These are phyloP conservation scores for Hipparchia semele DNA, from an alignment of 2,888 invertebrate genomes.

Conservation along the genomic window DNA sequence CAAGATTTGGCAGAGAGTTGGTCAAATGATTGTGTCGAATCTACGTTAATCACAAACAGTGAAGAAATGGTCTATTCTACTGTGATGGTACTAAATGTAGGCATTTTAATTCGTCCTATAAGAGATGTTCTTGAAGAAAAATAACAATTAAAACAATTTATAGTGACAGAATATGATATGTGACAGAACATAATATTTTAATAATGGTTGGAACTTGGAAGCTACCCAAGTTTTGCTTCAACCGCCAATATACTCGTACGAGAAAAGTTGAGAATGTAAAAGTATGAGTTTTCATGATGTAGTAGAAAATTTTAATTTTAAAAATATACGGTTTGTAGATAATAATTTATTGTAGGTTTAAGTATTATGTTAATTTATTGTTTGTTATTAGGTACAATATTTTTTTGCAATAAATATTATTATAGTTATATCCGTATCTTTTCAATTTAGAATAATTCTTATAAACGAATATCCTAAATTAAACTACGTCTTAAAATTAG, in stretches of 20 bases:
- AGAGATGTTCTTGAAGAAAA: not conserved
- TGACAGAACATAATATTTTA: not conserved
- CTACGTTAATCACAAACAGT: not conserved
- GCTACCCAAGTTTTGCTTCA: not conserved
- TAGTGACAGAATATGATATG: not conserved
- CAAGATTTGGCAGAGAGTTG: not conserved
- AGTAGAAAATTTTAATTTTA: too few species aligned
- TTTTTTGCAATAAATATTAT: too few species aligned
- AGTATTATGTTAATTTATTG: too few species aligned
- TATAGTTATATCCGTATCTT: too few species aligned
- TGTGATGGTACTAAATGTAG: conserved; percentile 13
- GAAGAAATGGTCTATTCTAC: not conserved
- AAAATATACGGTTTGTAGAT: too few species aligned
- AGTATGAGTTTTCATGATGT: too few species aligned
- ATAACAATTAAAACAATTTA: too few species aligned
- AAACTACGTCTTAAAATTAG: not conserved
- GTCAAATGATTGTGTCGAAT: conserved; percentile 4
- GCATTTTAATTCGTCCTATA: conserved; percentile 11
- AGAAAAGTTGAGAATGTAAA: too few species aligned
- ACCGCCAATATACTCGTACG: not conserved
- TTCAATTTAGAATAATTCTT: too few species aligned
- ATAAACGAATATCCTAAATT: not conserved
- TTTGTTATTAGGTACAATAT: too few species aligned
- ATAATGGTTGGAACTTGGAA: not conserved
- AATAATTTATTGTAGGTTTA: too few species aligned